These are phyloP conservation scores for Trogon surrucura DNA, from an alignment of 2,113 vertebrate genomes.

Conservation along the genomic window DNA sequence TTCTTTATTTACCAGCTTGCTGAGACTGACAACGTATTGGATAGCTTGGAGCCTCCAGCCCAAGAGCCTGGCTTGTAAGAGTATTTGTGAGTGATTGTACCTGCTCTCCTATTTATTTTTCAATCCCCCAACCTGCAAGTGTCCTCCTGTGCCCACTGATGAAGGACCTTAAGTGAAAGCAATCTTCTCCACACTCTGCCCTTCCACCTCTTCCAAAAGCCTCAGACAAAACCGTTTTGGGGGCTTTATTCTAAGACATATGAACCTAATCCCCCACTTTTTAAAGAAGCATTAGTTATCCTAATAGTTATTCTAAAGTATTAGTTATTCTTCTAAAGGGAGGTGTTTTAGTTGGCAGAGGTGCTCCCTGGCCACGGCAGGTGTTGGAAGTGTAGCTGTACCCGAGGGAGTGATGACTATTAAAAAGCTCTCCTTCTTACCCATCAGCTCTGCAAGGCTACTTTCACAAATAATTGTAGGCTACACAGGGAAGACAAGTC, in stretches of 20 bases:
- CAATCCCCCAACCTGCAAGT: not conserved
- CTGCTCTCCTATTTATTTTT: not conserved
- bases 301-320: not conserved
- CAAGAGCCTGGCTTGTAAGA: not conserved
- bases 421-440: not conserved
- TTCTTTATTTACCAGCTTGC: conserved; percentile 20
- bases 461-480: not conserved
- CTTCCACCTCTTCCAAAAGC: not conserved
- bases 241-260: not conserved
- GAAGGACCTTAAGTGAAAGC: not conserved
- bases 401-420: not conserved
- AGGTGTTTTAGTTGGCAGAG: conserved; percentile 27
- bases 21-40: conserved; percentile 17
- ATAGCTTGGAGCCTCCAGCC: not conserved
- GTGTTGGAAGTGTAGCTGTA: not conserved
- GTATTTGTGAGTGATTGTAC: not conserved
- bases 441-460: not conserved
- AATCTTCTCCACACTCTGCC: not conserved
- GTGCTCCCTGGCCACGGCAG: not conserved
- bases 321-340: not conserved
- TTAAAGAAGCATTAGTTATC: not conserved
- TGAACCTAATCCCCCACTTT: not conserved
- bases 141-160: accelerated
- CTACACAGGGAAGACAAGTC: not conserved
- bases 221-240: not conserved